Conservation (phyloP, 2,888 invertebrate genomes). For the Drosophila atroscutellata region DNA sequence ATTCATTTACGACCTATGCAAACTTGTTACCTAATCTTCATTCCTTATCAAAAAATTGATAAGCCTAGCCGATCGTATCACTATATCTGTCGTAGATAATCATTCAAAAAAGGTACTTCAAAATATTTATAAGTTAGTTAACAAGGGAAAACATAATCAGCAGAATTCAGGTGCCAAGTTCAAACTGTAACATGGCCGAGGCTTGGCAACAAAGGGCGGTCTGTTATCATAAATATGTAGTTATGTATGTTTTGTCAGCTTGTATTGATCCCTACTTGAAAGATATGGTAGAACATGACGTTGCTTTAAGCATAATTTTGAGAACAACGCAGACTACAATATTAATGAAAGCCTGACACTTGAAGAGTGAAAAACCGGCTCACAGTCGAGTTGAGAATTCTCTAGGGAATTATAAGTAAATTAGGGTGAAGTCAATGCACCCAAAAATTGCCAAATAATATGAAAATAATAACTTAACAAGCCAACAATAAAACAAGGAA, state of each 20-base stretch:
- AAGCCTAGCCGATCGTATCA: neutral
- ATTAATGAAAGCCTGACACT: neutral
- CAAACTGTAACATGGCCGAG: neutral
- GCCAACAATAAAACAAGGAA: neutral
- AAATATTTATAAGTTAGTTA: neutral
- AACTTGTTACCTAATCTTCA: neutral
- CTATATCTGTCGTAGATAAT: neutral
- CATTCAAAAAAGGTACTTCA: neutral
- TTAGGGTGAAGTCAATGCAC: constrained; percentile 8
- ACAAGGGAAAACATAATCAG: neutral
- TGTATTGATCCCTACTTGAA: constrained; percentile 3
- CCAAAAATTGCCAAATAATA: constrained; percentile 18
- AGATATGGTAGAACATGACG: constrained; percentile 13
- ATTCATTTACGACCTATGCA: neutral
- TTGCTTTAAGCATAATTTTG: constrained; percentile 4
- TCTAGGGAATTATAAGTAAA: constrained; percentile 9
- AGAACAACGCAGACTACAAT: neutral
- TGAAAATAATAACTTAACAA: constrained; percentile 11
- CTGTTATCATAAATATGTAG: neutral
- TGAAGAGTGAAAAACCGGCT: neutral
- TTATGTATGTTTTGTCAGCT: constrained; percentile 7
- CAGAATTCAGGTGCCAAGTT: neutral
- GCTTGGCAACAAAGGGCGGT: neutral
- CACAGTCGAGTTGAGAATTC: neutral
- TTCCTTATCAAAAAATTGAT: neutral